Percentiles rank a stretch among this genome's conserved stretches.
phyloP scores from a whole-genome alignment of 2,888 invertebrate species.

The Acrobasis suavella region DNA sequence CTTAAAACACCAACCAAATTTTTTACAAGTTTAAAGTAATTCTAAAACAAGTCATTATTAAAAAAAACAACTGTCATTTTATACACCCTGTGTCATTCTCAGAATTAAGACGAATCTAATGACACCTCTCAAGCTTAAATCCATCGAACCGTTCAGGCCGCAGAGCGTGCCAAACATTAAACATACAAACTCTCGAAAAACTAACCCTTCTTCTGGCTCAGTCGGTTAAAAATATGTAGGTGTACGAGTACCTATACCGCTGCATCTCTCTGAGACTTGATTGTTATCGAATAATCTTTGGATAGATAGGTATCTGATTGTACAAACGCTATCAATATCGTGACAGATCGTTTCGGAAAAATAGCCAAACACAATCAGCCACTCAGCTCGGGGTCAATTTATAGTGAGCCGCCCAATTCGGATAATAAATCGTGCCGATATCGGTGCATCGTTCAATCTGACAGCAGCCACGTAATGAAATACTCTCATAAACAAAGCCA shows the following conservation, averaged over 20 bases:
- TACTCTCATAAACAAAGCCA: not conserved
- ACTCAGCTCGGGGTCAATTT: constrained; percentile 4
- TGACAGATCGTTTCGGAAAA: constrained; percentile 3
- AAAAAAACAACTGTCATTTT: no score
- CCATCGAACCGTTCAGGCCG: no score
- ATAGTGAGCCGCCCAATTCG: constrained; percentile 6
- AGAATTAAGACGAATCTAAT: no score
- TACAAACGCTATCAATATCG: not conserved
- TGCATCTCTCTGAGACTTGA: not conserved
- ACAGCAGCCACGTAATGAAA: not conserved
- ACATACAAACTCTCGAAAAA: no score
- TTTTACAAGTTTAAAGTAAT: no score
- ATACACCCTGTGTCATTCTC: no score
- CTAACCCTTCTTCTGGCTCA: no score
- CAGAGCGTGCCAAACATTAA: no score
- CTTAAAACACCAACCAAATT: no score
- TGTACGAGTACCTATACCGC: not conserved
- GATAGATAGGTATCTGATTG: not conserved
- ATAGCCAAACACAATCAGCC: constrained; percentile 12
- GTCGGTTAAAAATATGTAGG: not conserved
- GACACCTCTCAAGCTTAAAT: no score
- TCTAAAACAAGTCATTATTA: no score
- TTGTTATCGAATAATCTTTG: no score
- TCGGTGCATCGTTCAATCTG: constrained; percentile 6
- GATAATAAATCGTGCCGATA: constrained; percentile 8